Conservation (phyloP, 2,797 vertebrate genomes). For the Notolepis coatsorum region DNA sequence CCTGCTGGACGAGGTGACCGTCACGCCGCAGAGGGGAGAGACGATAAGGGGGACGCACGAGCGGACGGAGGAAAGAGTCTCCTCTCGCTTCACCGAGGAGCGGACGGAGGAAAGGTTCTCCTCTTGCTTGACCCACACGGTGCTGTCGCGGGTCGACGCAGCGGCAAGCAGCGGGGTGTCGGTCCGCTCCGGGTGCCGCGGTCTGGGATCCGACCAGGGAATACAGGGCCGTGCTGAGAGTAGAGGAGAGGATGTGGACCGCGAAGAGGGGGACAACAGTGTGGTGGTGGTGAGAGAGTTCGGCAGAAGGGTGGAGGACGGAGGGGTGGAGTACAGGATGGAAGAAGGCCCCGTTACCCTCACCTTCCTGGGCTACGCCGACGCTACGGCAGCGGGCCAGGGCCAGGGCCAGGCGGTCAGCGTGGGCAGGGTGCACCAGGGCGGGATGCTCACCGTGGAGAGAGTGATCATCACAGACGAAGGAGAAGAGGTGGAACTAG, state of each 20-base stretch:
- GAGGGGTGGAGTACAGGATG: slow-evolving; percentile 7
- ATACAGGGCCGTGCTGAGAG: slow-evolving; percentile 10
- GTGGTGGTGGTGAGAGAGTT: slow-evolving; percentile 16
- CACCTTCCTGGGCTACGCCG: slow-evolving; percentile 75
- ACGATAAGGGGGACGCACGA: background rate
- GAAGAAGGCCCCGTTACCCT: slow-evolving; percentile 70
- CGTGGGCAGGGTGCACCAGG: slow-evolving; percentile 21
- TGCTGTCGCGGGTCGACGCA: background rate
- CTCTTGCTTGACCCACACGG: background rate
- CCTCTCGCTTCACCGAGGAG: background rate
- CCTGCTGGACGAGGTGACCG: slow-evolving; percentile 58
- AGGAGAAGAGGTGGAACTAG: slow-evolving; percentile 63
- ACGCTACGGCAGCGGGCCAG: slow-evolving; percentile 28
- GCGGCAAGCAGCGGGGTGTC: slow-evolving; percentile 2
- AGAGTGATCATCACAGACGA: slow-evolving; percentile 74
- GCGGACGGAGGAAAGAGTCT: background rate
- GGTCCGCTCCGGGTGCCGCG: background rate
- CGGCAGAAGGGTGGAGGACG: slow-evolving; percentile 18
- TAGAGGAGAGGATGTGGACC: slow-evolving; percentile 13
- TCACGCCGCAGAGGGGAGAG: slow-evolving; percentile 19
- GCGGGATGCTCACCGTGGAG: slow-evolving; percentile 66
- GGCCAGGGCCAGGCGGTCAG: slow-evolving; percentile 14
- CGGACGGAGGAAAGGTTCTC: background rate
- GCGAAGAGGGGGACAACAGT: slow-evolving; percentile 17
- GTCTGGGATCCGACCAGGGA: background rate